Percentiles rank a stretch among this genome's conserved stretches.
Conservation (phyloP, 2,113 vertebrate species). For the Calyptommatus sinebrachiatus region DNA sequence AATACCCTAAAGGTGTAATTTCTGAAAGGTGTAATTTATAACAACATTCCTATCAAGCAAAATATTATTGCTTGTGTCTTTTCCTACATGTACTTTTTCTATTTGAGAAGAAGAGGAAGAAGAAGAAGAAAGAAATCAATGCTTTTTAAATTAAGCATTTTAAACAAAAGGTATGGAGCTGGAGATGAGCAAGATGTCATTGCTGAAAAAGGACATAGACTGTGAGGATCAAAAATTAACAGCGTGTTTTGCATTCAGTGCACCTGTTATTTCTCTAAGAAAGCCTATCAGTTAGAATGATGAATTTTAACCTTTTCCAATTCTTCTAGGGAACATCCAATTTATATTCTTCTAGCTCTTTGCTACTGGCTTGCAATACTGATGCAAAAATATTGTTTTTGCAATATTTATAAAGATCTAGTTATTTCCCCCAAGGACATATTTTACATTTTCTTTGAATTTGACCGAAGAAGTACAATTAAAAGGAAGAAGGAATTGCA, state of each 20-base stretch:
- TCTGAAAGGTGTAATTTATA: slow-evolving; percentile 5
- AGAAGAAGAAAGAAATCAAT: slow-evolving; percentile 22
- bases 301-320: slow-evolving; percentile 83
- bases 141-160: slow-evolving; percentile 17
- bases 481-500: slow-evolving; percentile 41
- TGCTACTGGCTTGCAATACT: slow-evolving; percentile 72
- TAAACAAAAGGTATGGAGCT: slow-evolving; percentile 43
- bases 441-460: slow-evolving; percentile 53
- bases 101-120: neutral
- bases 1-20: neutral
- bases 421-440: slow-evolving; percentile 72
- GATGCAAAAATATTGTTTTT: slow-evolving; percentile 79
- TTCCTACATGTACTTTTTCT: too few species aligned
- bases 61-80: slow-evolving; percentile 9
- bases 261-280: slow-evolving; percentile 70
- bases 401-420: slow-evolving; percentile 72
- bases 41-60: slow-evolving; percentile 10
- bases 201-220: slow-evolving; percentile 29
- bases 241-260: slow-evolving; percentile 71
- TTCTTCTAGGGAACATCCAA: slow-evolving; percentile 77
- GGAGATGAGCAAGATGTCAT: slow-evolving; percentile 42
- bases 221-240: slow-evolving; percentile 63
- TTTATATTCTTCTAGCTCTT: slow-evolving; percentile 78
- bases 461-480: slow-evolving; percentile 53
- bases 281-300: slow-evolving; percentile 82